Conservation (phyloP, 1,140 invertebrate genomes). For the Drosophila kikkawai region DNA sequence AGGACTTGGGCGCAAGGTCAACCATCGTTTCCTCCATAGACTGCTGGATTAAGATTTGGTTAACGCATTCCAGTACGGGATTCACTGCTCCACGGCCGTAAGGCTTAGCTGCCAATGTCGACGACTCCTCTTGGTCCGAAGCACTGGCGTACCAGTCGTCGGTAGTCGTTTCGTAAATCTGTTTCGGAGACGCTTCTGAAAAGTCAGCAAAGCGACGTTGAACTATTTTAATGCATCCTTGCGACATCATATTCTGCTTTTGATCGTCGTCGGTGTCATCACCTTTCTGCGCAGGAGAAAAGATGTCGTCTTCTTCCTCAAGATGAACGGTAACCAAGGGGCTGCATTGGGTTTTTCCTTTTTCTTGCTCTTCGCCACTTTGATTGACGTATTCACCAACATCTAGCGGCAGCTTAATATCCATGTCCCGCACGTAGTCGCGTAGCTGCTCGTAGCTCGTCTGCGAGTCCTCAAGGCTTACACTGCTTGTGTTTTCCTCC, state of each 20-base stretch:
- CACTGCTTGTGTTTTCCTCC: slow-evolving; percentile 76
- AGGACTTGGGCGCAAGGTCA: slow-evolving; percentile 42
- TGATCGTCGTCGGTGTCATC: slow-evolving; percentile 44
- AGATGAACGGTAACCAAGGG: slow-evolving; percentile 32
- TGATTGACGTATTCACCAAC: slow-evolving; percentile 54
- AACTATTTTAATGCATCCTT: slow-evolving; percentile 55
- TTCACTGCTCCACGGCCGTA: slow-evolving; percentile 86
- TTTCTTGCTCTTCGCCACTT: slow-evolving; percentile 49
- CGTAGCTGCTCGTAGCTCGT: slow-evolving; percentile 73
- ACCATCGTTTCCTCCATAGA: slow-evolving; percentile 76
- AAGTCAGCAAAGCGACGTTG: slow-evolving; percentile 69
- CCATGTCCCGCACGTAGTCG: slow-evolving; percentile 60
- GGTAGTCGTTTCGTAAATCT: slow-evolving; percentile 85
- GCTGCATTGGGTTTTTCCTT: slow-evolving; percentile 31
- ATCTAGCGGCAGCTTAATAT: slow-evolving; percentile 44
- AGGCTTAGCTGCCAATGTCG: slow-evolving; percentile 79
- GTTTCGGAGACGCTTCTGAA: slow-evolving; percentile 77
- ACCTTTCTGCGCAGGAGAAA: slow-evolving; percentile 64
- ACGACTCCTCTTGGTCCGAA: slow-evolving; percentile 87
- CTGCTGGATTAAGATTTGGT: slow-evolving; percentile 85
- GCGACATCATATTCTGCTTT: slow-evolving; percentile 46
- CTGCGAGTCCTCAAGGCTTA: slow-evolving; percentile 76
- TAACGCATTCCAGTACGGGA: slow-evolving; percentile 90
- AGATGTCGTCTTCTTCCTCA: slow-evolving; percentile 70
- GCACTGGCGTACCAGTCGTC: slow-evolving; percentile 88